Base-by-base conservation (phyloP, 2,797 vertebrate species). In the Thunnus albacares region DNA sequence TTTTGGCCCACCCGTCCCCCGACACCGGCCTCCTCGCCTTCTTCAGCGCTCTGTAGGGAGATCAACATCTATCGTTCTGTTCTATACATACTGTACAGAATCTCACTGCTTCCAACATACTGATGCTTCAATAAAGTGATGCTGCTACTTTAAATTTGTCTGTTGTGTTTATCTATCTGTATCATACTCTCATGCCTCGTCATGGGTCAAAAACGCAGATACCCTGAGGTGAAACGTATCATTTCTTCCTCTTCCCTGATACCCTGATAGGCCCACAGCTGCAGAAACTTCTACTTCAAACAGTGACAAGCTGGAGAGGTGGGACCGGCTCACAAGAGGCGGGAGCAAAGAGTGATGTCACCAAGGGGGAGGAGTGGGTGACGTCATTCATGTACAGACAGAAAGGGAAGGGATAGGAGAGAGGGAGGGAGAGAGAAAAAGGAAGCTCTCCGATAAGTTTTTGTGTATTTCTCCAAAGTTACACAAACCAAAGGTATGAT, bases 1-100 rank as follows among this genome's bases (percentile, higher is more conserved):
- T 96, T 15, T 3, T 96, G 90, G 60, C 84, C 26, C 94, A 96
- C 41, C 95, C 94, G 0, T 96, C 95, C 20, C 95, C 95, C 13
- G 95, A 96, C 89, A 96, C 95, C 0, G 94, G 91, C 84, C 94
- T 96, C 65, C 91, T 96, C 3, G 65, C 91, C 85, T 93, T 95
- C 89, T 95, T 94, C 92, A 94, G 95, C 26, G 87, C 92, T 35
- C 84, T 95, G 57, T 96, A 95, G 87, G 66, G 43, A 84, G 35
- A 76, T 24, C 67, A 41, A 22, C 73, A 57, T 14, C 45, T 60
- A 26, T 71, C 26, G 24, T 15, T 65, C 45, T 71, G 69, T 61
- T 41, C 15, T 71, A 56, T 7, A 28, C 26, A 33, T 22, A 45
- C 61, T 77, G 57, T 30, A 67, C 69, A 82, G 57, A 63, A 56